These are phyloP conservation scores for Clarias fuscus DNA, from an alignment of 2,797 vertebrate species.

Conservation along the genomic window DNA sequence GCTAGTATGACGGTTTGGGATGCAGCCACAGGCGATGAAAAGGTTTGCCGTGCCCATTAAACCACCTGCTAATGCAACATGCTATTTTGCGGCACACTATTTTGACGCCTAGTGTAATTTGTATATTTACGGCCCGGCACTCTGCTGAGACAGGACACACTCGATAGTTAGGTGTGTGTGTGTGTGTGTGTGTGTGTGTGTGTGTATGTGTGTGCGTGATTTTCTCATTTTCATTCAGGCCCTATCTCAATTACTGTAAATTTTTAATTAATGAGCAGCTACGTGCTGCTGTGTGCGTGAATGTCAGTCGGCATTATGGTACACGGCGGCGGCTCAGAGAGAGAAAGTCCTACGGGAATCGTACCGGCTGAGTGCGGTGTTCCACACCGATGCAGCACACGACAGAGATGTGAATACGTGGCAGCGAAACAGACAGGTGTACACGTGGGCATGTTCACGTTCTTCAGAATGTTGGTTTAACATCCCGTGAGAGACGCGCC, in stretches of 20 bases:
- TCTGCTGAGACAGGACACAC: constrained; percentile 8
- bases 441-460: constrained; percentile 20
- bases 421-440: constrained; percentile 8
- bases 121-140: neutral
- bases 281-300: constrained; percentile 73
- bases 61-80: constrained; percentile 2
- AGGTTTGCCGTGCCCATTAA: neutral
- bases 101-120: constrained; percentile 12
- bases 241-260: constrained; percentile 71
- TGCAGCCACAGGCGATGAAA: neutral
- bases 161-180: constrained; percentile 59
- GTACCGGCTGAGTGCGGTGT: constrained; percentile 15
- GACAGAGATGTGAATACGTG: constrained; percentile 5
- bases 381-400: neutral
- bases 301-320: constrained; percentile 76
- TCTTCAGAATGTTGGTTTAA: constrained; percentile 17
- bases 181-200: constrained; percentile 57
- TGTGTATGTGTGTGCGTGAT: constrained; percentile 34
- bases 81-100: neutral
- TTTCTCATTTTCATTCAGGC: constrained; percentile 12
- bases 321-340: constrained; percentile 68
- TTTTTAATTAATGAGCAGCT: constrained; percentile 84
- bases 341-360: constrained; percentile 17
- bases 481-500: constrained; percentile 14
- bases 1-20: constrained; percentile 22